Evolutionary conservation across 2,113 vertebrate genomes (phyloP).

Genomic region (Hypanus sabinus): DNA sequence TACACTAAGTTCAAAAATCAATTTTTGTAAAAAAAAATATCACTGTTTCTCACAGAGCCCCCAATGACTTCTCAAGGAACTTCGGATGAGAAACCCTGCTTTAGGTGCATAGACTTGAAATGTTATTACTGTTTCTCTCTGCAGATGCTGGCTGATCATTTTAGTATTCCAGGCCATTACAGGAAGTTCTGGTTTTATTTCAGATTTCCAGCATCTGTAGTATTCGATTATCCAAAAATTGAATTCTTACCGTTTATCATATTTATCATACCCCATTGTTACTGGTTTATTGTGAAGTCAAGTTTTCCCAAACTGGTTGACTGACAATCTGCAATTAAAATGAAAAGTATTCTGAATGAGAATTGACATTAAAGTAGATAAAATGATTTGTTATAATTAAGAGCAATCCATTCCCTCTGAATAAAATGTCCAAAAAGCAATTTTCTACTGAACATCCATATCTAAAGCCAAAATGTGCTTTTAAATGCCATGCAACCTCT

Average conservation of each 20-base stretch:
- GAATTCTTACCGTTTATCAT: constrained; percentile 31
- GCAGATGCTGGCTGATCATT: too few relatives aligned
- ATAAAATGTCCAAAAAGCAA: background rate
- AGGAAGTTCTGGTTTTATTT: too few relatives aligned
- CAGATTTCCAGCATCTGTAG: too few relatives aligned
- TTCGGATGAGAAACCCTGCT: too few relatives aligned
- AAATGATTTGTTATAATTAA: background rate
- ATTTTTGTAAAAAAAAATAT: too few relatives aligned
- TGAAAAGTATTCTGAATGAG: background rate
- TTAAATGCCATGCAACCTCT: background rate
- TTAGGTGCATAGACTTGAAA: too few relatives aligned
- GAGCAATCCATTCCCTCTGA: background rate
- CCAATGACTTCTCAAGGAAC: too few relatives aligned
- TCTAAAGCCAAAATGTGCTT: background rate
- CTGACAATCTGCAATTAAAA: background rate
- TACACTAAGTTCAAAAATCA: too few relatives aligned
- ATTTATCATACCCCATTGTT: constrained; percentile 37
- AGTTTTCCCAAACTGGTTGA: background rate
- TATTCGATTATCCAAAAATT: too few relatives aligned
- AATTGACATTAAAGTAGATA: background rate
- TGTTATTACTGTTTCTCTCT: too few relatives aligned
- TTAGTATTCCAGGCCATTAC: too few relatives aligned
- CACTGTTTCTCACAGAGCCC: too few relatives aligned
- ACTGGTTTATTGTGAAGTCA: background rate
- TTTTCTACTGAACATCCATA: background rate